A percentile compares a stretch with the other conserved stretches of the same genome.
These are phyloP conservation scores for Rhabdornis inornatus DNA, from an alignment of 2,113 vertebrate genomes.

Conservation along the genomic window DNA sequence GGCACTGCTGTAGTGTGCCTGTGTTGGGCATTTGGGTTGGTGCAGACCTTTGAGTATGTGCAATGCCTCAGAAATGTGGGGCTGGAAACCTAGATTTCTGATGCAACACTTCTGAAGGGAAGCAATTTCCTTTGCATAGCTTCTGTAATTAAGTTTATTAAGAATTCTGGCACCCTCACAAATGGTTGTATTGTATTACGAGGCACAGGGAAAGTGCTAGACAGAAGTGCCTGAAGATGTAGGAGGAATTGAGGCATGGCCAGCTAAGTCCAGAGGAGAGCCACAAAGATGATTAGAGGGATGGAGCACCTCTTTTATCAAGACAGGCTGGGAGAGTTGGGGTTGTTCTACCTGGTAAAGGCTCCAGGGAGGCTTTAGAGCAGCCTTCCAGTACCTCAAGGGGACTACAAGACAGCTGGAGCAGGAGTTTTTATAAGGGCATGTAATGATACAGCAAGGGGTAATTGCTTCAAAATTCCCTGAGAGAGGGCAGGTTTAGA, in stretches of 20 bases:
- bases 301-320: neutral
- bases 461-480: neutral
- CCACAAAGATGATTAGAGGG: neutral
- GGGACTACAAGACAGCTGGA: neutral
- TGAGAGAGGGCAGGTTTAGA: neutral
- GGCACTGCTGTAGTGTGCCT: accelerated
- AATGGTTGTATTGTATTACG: neutral
- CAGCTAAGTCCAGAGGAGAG: neutral
- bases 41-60: neutral
- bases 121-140: neutral
- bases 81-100: neutral
- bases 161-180: neutral
- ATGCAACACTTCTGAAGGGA: neutral
- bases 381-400: neutral
- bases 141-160: neutral
- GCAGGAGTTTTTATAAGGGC: neutral
- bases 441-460: neutral
- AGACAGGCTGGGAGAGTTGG: neutral
- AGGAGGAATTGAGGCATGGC: neutral
- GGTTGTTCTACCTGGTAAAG: neutral
- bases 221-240: neutral
- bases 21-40: neutral
- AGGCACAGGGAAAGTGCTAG: neutral
- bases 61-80: neutral
- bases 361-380: neutral